Conservation (phyloP, 2,888 invertebrate species). For the Polymixis flavicincta region DNA sequence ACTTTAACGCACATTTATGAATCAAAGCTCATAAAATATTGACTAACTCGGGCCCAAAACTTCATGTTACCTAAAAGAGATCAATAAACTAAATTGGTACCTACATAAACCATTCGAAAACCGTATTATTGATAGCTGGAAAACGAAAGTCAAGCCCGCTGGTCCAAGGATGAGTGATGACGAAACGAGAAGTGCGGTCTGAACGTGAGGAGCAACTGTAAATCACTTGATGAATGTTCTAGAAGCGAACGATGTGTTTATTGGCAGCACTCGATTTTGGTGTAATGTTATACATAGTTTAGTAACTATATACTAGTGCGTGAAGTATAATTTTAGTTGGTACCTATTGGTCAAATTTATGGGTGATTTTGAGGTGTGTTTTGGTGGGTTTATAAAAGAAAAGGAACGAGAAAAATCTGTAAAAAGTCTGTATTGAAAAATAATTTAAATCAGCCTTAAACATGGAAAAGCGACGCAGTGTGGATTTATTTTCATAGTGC, state of each 20-base stretch:
- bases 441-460: neutral
- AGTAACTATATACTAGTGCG: conserved; percentile 51
- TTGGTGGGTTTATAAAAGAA: neutral
- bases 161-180: conserved; percentile 67
- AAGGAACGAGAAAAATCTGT: neutral
- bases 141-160: conserved; percentile 66
- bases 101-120: conserved; percentile 46
- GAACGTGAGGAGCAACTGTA: conserved; percentile 67
- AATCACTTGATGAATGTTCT: conserved; percentile 69
- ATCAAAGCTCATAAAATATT: conserved; percentile 39
- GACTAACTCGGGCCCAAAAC: conserved; percentile 11
- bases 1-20: conserved; percentile 15
- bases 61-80: conserved; percentile 26
- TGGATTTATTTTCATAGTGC: neutral
- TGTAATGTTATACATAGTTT: conserved; percentile 7
- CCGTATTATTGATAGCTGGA: conserved; percentile 66
- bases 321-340: neutral
- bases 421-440: too few relatives aligned
- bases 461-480: neutral
- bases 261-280: conserved; percentile 57
- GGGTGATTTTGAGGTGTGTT: neutral
- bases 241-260: conserved; percentile 64
- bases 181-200: conserved; percentile 63
- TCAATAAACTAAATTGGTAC: conserved; percentile 47
- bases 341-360: neutral